Base-by-base conservation (phyloP, 2,113 vertebrate species). In the Sterrhoptilus dennistouni region DNA sequence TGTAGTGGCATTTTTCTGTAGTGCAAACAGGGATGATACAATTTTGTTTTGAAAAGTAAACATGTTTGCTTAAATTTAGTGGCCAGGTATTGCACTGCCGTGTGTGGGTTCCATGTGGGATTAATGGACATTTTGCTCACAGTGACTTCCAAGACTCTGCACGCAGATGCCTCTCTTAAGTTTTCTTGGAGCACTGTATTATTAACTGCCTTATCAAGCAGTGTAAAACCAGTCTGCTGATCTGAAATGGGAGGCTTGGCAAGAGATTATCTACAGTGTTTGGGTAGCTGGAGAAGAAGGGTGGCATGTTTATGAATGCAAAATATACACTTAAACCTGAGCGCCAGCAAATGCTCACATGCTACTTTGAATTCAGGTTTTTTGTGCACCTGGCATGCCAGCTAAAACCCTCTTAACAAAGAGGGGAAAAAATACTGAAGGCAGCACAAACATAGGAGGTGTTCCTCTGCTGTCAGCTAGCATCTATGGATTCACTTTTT, bases 241-340 rank as follows among this genome's bases (percentile, higher is more conserved):
- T 96, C 75, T 91, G 82, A 68, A 95, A 90, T 76, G 45, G 78
- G 70, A 79, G 71, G 35, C 40, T 94, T 96, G 88, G 70, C 86
- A 85, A 83, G 85, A 86, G 75, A 91, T 94, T 94, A 93, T 76
- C 92, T 74, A 47, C 82, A 89, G 44, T 94, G 91, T 95, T 97
- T 93, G 70, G 70, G 88, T 80, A 96, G 71, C 82, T 92, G 85
- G 35, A 77, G 59, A 93, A 83, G 79, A 80, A 87, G 42, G 75
- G 54, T 96, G 92, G 38, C 82, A 40, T 83, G 79, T 97, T 97
- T 96, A 90, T 92, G 92, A 94, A 88, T 90, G 68, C 94, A 89
- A 96, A 94, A 88, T 88, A 86, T 24, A 90, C 49, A 86, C 85
- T 94, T 93, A 90, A 63, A 95, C 68, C 79, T 74, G 60, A 94